Conservation (phyloP, 2,888 invertebrate genomes). For the Hedya salicella region DNA sequence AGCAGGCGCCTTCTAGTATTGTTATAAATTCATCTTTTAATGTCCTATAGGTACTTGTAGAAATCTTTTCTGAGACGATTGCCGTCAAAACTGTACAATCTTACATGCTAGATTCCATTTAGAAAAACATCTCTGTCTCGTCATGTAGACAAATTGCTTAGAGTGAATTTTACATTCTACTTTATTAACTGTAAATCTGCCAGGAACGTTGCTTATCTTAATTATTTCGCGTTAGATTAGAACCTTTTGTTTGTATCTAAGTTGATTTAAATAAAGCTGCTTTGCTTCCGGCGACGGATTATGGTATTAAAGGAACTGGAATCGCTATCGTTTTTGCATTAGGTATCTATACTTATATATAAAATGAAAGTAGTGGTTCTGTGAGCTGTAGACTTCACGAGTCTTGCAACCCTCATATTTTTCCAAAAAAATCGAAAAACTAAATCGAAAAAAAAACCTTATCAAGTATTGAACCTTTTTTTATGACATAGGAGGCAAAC, state of each 20-base stretch:
- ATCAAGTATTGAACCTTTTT: too few relatives aligned
- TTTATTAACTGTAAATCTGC: slow-evolving; percentile 43
- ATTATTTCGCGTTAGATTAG: slow-evolving; percentile 45
- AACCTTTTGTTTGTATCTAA: slow-evolving; percentile 45
- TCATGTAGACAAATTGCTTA: slow-evolving; percentile 30
- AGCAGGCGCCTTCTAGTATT: too few relatives aligned
- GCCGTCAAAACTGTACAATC: too few relatives aligned
- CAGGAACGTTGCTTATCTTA: slow-evolving; percentile 43
- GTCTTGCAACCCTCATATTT: too few relatives aligned
- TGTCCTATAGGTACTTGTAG: too few relatives aligned
- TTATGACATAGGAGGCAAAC: too few relatives aligned
- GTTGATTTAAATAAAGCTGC: slow-evolving; percentile 47
- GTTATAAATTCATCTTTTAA: too few relatives aligned
- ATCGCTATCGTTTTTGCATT: slow-evolving; percentile 33
- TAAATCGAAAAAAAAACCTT: too few relatives aligned
- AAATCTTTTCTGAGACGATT: too few relatives aligned
- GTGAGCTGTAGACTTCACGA: too few relatives aligned
- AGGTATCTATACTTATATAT: not conserved
- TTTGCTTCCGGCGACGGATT: slow-evolving; percentile 37
- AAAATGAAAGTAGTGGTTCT: too few relatives aligned
- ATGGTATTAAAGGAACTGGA: slow-evolving; percentile 30
- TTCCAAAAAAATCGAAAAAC: too few relatives aligned
- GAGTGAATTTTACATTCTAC: slow-evolving; percentile 32
- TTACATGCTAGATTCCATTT: not conserved
- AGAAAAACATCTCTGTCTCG: slow-evolving; percentile 7